Base-by-base conservation (phyloP, 2,888 invertebrate genomes). In the Eremobia ochroleuca region DNA sequence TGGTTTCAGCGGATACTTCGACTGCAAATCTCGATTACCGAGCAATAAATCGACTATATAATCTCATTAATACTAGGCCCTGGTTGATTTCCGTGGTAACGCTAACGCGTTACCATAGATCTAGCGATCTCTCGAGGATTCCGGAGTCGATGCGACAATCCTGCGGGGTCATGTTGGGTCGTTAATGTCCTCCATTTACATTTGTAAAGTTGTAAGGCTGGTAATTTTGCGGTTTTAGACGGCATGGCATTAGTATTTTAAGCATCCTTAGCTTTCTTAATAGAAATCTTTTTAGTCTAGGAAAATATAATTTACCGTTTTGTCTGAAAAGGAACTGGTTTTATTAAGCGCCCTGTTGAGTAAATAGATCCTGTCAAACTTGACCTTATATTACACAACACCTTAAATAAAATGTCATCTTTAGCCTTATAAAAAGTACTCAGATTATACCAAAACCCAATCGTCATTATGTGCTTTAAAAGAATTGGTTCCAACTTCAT, bases 11-110 rank as follows among this genome's bases (percentile, higher is more conserved):
- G 74, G 78, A 85, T 87, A 88, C 82, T 89, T 80, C 59, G 81
- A 81, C 86, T 87, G 86, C 85, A 90, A 92, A 91, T 92, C 88
- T 89, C 79, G 88, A 91, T 90, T 88, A 87, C 77, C 80, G 80
- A 83, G 87, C 92, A 90, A 92, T 92, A 92, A 92, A 93, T 94
- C 90, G 85, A 82, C 85, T 87, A 87, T 85, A 90, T 92, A 90
- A 91, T 87, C 90, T 91, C 90, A 90, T 93, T 91, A 90, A 90
- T 89, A 90, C 87, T 87, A 86, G 73, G 88, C 87, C 85, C 87
- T 86, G 87, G 89, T 88, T 85, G 77, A 76, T 82, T 85, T 78
- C 78, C 75, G 74, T 70, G 73, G 75, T 85, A 83, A 81, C 74
- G 82, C 25, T 52, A 25, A 25, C n/a, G n/a, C 82, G 76, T 72